A percentile compares a stretch with the other conserved stretches of the same genome.
Evolutionary conservation across 2,888 invertebrate genomes (phyloP).

Genomic region (Limnephilus auricula): DNA sequence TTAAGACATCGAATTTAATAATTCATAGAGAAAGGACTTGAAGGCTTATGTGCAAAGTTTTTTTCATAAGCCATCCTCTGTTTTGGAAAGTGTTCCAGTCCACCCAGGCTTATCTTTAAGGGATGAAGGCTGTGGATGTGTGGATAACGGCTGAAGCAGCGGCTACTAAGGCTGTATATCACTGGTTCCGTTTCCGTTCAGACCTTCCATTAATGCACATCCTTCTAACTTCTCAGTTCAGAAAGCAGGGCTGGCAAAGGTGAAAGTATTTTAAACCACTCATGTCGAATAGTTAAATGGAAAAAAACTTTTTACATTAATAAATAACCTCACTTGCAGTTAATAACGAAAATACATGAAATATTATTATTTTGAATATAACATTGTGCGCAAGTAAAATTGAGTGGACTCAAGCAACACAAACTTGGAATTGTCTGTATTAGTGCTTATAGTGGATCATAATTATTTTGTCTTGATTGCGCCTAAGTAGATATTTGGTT

Average conservation of each 20-base stretch:
- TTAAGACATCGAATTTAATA: not conserved
- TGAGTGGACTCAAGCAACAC: too few species aligned
- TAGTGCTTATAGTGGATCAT: too few species aligned
- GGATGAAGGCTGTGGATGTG: constrained; percentile 6
- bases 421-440: too few species aligned
- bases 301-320: too few species aligned
- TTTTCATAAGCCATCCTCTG: not conserved
- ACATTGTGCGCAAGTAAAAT: too few species aligned
- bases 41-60: not conserved
- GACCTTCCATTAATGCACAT: constrained; percentile 39
- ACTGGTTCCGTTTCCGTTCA: constrained; percentile 41
- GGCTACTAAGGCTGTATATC: constrained; percentile 36
- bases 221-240: constrained; percentile 25
- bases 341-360: too few species aligned
- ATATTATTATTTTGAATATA: too few species aligned
- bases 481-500: too few species aligned
- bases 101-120: constrained; percentile 11
- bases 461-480: too few species aligned
- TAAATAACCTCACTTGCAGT: not conserved
- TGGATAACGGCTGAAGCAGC: constrained; percentile 5
- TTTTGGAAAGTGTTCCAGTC: constrained; percentile 5
- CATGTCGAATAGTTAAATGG: not conserved
- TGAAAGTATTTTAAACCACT: not conserved
- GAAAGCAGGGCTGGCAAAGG: not conserved
- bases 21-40: not conserved